Conservation (phyloP, 2,888 invertebrate genomes). For the Polydrusus tereticollis region DNA sequence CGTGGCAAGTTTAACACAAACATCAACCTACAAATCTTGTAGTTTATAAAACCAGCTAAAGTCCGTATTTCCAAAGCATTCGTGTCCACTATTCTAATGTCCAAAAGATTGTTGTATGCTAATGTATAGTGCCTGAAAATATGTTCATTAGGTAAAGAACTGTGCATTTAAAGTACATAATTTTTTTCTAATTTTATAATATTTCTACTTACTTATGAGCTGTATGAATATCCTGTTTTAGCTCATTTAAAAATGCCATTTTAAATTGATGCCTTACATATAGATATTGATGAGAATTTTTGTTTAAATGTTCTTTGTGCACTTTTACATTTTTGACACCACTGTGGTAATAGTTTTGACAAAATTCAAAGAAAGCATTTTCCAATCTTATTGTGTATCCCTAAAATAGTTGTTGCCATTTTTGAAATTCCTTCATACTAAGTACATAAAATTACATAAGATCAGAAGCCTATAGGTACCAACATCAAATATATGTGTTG, state of each 20-base stretch:
- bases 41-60: slow-evolving; percentile 95
- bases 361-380: slow-evolving; percentile 93
- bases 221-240: slow-evolving; percentile 89
- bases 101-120: slow-evolving; percentile 91
- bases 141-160: background rate
- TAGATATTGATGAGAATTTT: slow-evolving; percentile 90
- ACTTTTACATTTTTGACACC: slow-evolving; percentile 89
- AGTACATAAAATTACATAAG: too few species aligned
- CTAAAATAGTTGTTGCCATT: slow-evolving; percentile 31
- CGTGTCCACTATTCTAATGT: slow-evolving; percentile 89
- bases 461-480: too few species aligned
- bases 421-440: too few species aligned
- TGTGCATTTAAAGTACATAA: background rate
- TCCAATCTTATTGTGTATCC: slow-evolving; percentile 84
- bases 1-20: slow-evolving; percentile 91
- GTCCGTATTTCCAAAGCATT: slow-evolving; percentile 95
- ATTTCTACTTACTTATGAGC: slow-evolving; percentile 78
- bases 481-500: too few species aligned
- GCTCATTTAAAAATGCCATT: slow-evolving; percentile 93
- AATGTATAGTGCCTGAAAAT: slow-evolving; percentile 81
- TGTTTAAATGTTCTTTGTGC: slow-evolving; percentile 91
- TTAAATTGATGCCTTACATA: slow-evolving; percentile 98
- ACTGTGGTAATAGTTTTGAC: slow-evolving; percentile 92
- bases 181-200: background rate
- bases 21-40: slow-evolving; percentile 92